A percentile compares a stretch with the other conserved stretches of the same genome.
Evolutionary conservation across 2,888 invertebrate genomes (phyloP).

Genomic region (Amiota mariae): DNA sequence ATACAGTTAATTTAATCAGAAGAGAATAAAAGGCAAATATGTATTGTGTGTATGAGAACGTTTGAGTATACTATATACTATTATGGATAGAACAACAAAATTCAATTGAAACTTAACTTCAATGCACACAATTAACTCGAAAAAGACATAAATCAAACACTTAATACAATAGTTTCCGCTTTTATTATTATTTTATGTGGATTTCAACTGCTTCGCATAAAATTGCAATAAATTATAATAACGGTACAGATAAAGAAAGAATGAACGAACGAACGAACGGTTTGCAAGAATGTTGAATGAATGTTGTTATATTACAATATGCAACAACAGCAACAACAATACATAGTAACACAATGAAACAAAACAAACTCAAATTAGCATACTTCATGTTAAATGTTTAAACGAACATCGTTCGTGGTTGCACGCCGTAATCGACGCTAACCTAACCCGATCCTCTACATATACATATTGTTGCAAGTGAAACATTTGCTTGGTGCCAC

Average conservation of each 20-base stretch:
- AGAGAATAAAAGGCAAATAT: too few species aligned
- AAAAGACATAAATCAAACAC: constrained; percentile 64
- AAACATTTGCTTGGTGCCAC: too few species aligned
- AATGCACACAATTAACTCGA: neutral
- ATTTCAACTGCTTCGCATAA: constrained; percentile 50
- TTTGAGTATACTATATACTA: too few species aligned
- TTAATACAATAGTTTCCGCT: constrained; percentile 67
- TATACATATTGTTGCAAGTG: too few species aligned
- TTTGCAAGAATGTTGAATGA: constrained; percentile 17
- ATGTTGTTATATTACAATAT: neutral
- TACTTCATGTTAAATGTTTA: constrained; percentile 39
- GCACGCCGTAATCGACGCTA: constrained; percentile 10
- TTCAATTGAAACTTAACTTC: too few species aligned
- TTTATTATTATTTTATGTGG: constrained; percentile 61
- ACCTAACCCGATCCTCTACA: neutral
- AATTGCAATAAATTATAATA: constrained; percentile 67
- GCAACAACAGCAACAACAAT: neutral
- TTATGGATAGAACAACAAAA: too few species aligned
- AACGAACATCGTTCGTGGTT: constrained; percentile 20
- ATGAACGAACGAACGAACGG: constrained; percentile 42
- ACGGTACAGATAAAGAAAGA: constrained; percentile 60
- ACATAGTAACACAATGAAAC: neutral
- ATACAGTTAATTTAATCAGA: too few species aligned
- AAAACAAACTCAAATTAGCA: constrained; percentile 56
- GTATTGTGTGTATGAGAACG: too few species aligned